These are phyloP conservation scores for Brachyhypopomus occidentalis DNA, from an alignment of 2,113 vertebrate species.

Conservation along the genomic window DNA sequence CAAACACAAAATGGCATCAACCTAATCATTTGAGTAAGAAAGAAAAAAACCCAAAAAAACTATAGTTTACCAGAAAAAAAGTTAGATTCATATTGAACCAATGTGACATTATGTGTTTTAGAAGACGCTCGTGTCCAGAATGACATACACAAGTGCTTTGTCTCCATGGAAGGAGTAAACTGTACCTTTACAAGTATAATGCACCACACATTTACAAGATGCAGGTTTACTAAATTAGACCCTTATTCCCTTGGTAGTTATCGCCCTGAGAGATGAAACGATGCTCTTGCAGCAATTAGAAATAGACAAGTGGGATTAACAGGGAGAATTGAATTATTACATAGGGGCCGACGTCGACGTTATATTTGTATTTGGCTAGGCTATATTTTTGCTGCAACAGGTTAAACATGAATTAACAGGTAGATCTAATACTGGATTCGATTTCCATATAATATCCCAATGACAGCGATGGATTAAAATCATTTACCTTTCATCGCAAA, in stretches of 20 bases:
- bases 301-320: conserved; percentile 47
- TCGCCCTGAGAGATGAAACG: conserved; percentile 59
- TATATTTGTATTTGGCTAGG: too few relatives aligned
- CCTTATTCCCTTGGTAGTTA: conserved; percentile 60
- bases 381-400: background rate
- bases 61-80: background rate
- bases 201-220: background rate
- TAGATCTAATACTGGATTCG: too few relatives aligned
- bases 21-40: background rate
- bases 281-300: conserved; percentile 66
- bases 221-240: conserved; percentile 55
- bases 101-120: background rate
- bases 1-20: background rate
- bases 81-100: too few relatives aligned
- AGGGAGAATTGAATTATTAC: conserved; percentile 63
- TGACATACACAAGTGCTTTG: too few relatives aligned
- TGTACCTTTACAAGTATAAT: too few relatives aligned
- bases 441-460: background rate
- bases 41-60: background rate
- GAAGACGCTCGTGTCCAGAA: too few relatives aligned
- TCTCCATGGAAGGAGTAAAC: too few relatives aligned
- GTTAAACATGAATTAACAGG: too few relatives aligned
- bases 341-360: background rate
- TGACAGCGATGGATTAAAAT: background rate
- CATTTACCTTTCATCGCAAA: conserved; percentile 28